A percentile compares a stretch with the other conserved stretches of the same genome.
Evolutionary conservation across 1,140 invertebrate genomes (phyloP).

Genomic region (Microplitis demolitor): DNA sequence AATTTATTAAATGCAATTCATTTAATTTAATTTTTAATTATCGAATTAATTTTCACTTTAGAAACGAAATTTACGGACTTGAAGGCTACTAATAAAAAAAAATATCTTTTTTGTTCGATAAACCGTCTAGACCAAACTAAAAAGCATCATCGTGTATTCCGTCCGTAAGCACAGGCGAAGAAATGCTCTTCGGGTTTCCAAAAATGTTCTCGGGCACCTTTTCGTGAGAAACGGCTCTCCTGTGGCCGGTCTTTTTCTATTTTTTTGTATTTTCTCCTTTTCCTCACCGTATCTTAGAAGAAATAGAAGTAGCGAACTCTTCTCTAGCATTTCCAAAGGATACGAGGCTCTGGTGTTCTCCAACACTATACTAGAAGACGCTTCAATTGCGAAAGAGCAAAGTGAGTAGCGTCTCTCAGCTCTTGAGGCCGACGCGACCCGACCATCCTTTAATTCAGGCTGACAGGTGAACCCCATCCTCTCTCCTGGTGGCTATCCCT

Average conservation of each 20-base stretch:
- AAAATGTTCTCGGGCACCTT: conserved; percentile 28
- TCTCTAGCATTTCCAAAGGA: too few relatives aligned
- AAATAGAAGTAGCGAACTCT: too few relatives aligned
- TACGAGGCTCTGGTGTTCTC: neutral
- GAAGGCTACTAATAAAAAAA: neutral
- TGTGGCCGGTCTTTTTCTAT: conserved; percentile 24
- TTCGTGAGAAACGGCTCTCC: conserved; percentile 35
- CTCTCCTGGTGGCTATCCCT: conserved; percentile 51
- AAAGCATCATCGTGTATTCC: conserved; percentile 25
- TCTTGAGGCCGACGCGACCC: conserved; percentile 44
- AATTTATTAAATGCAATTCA: too few relatives aligned
- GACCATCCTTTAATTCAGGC: conserved; percentile 62
- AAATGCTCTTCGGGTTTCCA: conserved; percentile 22
- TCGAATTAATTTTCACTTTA: too few relatives aligned
- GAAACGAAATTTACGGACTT: too few relatives aligned
- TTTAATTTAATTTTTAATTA: too few relatives aligned
- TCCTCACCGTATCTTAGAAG: neutral
- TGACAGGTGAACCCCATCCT: conserved; percentile 58
- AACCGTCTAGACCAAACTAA: conserved; percentile 4
- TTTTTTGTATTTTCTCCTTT: conserved; percentile 18
- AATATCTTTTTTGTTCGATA: too few relatives aligned
- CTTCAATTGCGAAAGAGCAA: conserved; percentile 42
- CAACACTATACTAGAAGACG: conserved; percentile 28
- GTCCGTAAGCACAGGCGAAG: neutral
- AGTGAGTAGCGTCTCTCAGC: conserved; percentile 18